Evolutionary conservation across 64 coral and sea anemone genomes (phyloP).

Genomic region (Actinia equina): DNA sequence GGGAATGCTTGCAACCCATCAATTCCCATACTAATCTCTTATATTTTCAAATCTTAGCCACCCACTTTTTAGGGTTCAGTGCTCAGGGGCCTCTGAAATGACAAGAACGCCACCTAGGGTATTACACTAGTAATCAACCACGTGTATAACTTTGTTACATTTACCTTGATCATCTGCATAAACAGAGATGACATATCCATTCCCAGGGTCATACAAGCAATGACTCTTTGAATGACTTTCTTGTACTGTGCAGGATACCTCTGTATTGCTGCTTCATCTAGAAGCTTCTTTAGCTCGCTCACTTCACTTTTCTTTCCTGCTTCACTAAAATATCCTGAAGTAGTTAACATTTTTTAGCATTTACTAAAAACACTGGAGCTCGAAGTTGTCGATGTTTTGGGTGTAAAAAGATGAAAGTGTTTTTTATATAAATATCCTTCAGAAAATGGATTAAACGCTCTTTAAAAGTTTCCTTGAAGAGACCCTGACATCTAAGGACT

Average conservation of each 20-base stretch:
- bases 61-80: no score
- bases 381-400: background rate
- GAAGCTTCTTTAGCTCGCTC: slow-evolving; percentile 77
- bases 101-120: no score
- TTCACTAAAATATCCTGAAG: slow-evolving; percentile 59
- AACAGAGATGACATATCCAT: slow-evolving; percentile 93
- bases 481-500: background rate
- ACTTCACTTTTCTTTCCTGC: slow-evolving; percentile 81
- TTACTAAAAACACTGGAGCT: background rate
- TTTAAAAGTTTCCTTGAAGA: background rate
- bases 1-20: no score
- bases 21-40: no score
- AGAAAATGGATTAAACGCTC: background rate
- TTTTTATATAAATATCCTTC: background rate
- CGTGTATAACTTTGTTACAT: no score
- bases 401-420: background rate
- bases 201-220: slow-evolving; percentile 90
- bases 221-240: slow-evolving; percentile 80
- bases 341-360: background rate
- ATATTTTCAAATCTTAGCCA: no score
- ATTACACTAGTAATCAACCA: no score
- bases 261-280: slow-evolving; percentile 66
- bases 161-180: slow-evolving; percentile 95
- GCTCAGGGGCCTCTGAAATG: no score
- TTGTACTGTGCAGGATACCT: slow-evolving; percentile 60